Conservation (phyloP, 1,140 invertebrate genomes). For the Psix sp. region DNA sequence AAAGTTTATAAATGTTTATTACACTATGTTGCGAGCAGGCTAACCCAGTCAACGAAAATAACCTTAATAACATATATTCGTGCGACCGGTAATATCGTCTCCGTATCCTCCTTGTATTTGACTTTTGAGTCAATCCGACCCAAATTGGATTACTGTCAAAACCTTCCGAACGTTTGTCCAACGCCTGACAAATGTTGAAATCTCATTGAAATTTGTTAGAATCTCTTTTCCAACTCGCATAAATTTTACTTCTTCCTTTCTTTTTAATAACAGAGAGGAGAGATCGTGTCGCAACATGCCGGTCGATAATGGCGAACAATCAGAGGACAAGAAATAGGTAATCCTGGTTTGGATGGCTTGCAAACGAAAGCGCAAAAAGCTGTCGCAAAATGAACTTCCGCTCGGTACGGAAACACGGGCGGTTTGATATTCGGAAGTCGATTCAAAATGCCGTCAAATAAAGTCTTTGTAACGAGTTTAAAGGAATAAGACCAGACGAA, state of each 20-base stretch:
- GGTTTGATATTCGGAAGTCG: constrained; percentile 39
- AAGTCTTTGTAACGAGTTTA: constrained; percentile 26
- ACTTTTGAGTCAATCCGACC: constrained; percentile 12
- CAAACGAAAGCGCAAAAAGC: constrained; percentile 74
- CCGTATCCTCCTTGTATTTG: no score
- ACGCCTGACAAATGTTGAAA: no score
- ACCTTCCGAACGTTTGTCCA: not conserved
- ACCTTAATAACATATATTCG: constrained; percentile 31
- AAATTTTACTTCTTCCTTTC: no score
- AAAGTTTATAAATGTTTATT: constrained; percentile 31
- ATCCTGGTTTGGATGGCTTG: constrained; percentile 72
- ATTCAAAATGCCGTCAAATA: constrained; percentile 36
- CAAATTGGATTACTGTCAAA: constrained; percentile 10
- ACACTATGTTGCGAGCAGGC: not conserved
- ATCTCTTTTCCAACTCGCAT: no score
- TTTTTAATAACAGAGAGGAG: no score
- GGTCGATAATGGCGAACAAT: constrained; percentile 16
- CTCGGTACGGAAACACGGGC: constrained; percentile 45
- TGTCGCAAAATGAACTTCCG: constrained; percentile 54
- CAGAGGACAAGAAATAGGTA: constrained; percentile 31
- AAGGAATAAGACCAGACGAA: constrained; percentile 52
- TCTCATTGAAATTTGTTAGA: no score
- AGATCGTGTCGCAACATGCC: constrained; percentile 5
- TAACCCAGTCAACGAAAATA: constrained; percentile 26
- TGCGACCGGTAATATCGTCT: constrained; percentile 9